Conservation (phyloP, 1,140 invertebrate species). For the Drosophila micromelanica region DNA sequence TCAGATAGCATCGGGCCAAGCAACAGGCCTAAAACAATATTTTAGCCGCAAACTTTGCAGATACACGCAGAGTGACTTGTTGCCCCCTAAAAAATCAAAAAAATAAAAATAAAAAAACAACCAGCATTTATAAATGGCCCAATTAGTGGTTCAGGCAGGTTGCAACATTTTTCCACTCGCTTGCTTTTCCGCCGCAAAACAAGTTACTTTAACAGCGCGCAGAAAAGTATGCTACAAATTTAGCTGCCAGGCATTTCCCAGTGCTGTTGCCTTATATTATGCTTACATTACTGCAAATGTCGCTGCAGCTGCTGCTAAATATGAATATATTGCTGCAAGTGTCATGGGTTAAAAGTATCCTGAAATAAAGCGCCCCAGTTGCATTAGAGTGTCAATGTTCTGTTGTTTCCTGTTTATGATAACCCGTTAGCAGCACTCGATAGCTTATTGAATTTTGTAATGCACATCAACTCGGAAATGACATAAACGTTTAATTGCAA, state of each 20-base stretch:
- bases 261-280: slow-evolving; percentile 12
- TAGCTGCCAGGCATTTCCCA: slow-evolving; percentile 19
- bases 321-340: slow-evolving; percentile 63
- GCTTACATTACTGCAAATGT: slow-evolving; percentile 38
- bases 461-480: slow-evolving; percentile 1
- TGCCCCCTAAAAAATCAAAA: slow-evolving; percentile 46
- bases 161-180: slow-evolving; percentile 33
- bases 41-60: slow-evolving; percentile 33
- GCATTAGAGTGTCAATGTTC: slow-evolving; percentile 42
- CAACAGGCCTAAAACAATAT: slow-evolving; percentile 40
- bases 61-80: slow-evolving; percentile 50
- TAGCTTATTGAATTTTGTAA: slow-evolving; percentile 20
- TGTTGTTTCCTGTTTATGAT: slow-evolving; percentile 8
- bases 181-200: slow-evolving; percentile 3
- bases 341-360: slow-evolving; percentile 3
- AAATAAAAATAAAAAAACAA: slow-evolving; percentile 5
- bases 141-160: slow-evolving; percentile 61
- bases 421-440: not conserved
- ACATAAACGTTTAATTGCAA: slow-evolving; percentile 12
- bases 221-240: slow-evolving; percentile 41
- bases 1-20: slow-evolving; percentile 3
- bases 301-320: slow-evolving; percentile 50
- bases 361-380: slow-evolving; percentile 20
- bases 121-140: slow-evolving; percentile 69
- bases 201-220: slow-evolving; percentile 25